These are phyloP conservation scores for Achatina immaculata DNA, from an alignment of 1,140 invertebrate species.

Conservation along the genomic window DNA sequence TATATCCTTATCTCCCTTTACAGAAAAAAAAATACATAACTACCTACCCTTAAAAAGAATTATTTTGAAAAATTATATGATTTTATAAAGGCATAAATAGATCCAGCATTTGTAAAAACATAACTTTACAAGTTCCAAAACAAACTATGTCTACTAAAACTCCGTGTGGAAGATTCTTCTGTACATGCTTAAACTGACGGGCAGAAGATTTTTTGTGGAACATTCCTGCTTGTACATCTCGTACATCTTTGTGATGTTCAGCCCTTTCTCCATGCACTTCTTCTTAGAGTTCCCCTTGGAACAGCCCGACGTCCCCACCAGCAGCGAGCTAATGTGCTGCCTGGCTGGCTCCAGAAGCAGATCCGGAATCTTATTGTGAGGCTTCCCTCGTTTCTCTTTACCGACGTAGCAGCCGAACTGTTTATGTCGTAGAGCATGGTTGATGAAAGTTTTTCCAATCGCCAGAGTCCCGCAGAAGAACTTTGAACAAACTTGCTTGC, in stretches of 20 bases:
- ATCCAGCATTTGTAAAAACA: too few species aligned
- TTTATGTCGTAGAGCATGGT: neutral
- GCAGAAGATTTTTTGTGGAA: neutral
- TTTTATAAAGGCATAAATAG: too few species aligned
- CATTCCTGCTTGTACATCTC: conserved; percentile 7
- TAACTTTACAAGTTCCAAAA: too few species aligned
- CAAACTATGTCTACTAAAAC: neutral
- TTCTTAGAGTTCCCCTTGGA: neutral
- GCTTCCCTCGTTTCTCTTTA: conserved; percentile 13
- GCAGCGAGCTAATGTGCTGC: neutral
- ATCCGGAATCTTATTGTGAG: conserved; percentile 2
- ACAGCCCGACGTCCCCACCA: neutral
- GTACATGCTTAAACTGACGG: conserved; percentile 7
- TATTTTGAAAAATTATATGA: too few species aligned
- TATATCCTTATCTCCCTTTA: too few species aligned
- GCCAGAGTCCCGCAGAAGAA: conserved; percentile 8
- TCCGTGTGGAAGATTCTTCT: conserved; percentile 9
- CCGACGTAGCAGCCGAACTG: conserved; percentile 15
- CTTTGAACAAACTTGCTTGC: conserved; percentile 1
- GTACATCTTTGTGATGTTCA: conserved; percentile 6
- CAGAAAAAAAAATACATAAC: too few species aligned
- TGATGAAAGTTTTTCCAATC: conserved; percentile 1
- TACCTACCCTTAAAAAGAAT: too few species aligned
- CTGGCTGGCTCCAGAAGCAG: neutral
- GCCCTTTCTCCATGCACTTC: conserved; percentile 4